Base-by-base conservation (phyloP, 2,888 invertebrate species). In the Glaucopsyche alexis region DNA sequence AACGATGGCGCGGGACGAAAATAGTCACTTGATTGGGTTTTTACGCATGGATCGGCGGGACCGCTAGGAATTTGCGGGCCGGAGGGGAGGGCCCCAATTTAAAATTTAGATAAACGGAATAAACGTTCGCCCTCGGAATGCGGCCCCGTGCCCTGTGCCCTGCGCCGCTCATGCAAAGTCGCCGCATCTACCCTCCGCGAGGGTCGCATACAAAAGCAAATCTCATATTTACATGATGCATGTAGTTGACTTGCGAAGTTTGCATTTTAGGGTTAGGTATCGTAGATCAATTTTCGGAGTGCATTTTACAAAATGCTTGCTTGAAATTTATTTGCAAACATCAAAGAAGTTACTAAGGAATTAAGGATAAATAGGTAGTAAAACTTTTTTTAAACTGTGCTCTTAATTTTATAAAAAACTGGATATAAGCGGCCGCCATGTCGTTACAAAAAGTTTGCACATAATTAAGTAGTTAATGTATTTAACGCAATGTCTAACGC, bases 31-130 rank as follows among this genome's bases (percentile, higher is more conserved):
- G 89, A 90, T 90, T 89, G 88, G 83, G 85, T 88, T 89, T 84
- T 88, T 84, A 88, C 89, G 90, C 87, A 76, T 82, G 87, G 83
- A 79, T 84, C 84, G 87, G 82, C 85, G 84, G 83, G 84, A 83
- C 86, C 87, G 88, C 87, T 84, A 85, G 89, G 89, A 88, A 86
- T 87, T 75, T 82, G 71, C 71, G 50, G 71, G 72, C 66, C 72
- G 71, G 49, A 71, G 72, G 74, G 74, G 73, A 50, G 65, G 78
- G 77, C 78, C 79, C 79, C 81, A 85, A 89, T 90, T 90, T 90
- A 87, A 90, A 91, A 90, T 90, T 90, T 85, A 89, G 89, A 90
- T 90, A 88, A 90, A 89, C 89, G 89, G 89, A 90, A 90, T 88
- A 86, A 90, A 85, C 85, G 85, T 81, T 82, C 80, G 78, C 77